phyloP scores from a whole-genome alignment of 2,888 invertebrate genomes.

The Eretmocerus hayati region DNA sequence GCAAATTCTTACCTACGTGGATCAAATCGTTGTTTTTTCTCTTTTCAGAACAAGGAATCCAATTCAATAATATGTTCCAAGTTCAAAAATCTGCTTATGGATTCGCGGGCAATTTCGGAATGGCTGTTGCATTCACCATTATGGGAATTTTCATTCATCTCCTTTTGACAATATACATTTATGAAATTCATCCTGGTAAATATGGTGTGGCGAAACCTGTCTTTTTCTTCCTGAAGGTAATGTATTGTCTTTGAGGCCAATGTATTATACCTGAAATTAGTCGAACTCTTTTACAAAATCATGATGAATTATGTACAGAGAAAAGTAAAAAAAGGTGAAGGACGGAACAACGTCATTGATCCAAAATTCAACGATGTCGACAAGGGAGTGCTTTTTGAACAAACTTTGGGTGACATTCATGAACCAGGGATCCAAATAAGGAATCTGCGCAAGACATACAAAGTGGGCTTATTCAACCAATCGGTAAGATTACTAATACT shows the following conservation, averaged over 20 bases:
- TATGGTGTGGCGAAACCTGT: constrained; percentile 74
- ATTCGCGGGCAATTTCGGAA: constrained; percentile 49
- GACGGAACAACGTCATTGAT: too few relatives aligned
- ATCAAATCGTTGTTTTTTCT: too few relatives aligned
- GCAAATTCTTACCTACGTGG: too few relatives aligned
- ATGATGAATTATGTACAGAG: too few relatives aligned
- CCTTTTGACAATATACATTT: constrained; percentile 73
- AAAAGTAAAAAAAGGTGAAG: too few relatives aligned
- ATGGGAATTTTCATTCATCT: constrained; percentile 63
- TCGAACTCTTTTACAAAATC: too few relatives aligned
- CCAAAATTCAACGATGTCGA: too few relatives aligned
- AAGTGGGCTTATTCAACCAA: constrained; percentile 29
- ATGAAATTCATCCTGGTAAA: constrained; percentile 77
- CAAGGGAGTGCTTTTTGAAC: constrained; percentile 32
- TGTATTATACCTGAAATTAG: too few relatives aligned
- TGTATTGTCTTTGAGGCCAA: too few relatives aligned
- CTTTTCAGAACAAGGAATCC: constrained; percentile 41
- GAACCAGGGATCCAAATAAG: constrained; percentile 49
- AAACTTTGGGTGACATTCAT: constrained; percentile 30
- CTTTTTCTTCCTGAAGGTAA: constrained; percentile 54
- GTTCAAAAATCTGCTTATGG: constrained; percentile 32
- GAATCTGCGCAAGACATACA: constrained; percentile 46
- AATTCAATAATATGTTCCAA: constrained; percentile 46
- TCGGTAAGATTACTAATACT: too few relatives aligned
- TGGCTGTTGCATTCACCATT: constrained; percentile 64